Evolutionary conservation across 2,113 vertebrate genomes (phyloP), one percentile per base, ranked within the genome.

Genomic region (Larimichthys polyactis): DNA sequence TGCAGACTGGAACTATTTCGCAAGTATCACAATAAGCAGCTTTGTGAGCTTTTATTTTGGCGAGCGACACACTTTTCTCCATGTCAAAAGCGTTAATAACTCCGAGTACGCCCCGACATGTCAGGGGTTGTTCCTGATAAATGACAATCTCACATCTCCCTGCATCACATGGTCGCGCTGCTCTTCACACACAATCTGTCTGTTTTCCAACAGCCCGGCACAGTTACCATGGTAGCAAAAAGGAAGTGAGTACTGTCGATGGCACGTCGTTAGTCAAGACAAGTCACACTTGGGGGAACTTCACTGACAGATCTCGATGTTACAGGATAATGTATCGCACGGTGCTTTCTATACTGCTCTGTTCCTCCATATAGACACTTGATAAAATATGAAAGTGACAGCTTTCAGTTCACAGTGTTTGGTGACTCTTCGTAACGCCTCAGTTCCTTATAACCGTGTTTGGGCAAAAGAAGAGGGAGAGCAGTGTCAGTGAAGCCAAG

Each of bases 221-320:
- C 55, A 0, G 87, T 91, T 84, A 4, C 91, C 90, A 91, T 79
- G 86, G 90, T 11, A 83, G 32, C 44, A 0, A 62, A 66, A 86
- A 82, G 91, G 88, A 93, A 92, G 91, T 89, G 87, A 89, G 75
- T 66, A 75, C 74, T 81, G 68, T 75, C n/a, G 16, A 51, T 59
- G 78, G 71, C 79, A 86, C 36, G 15, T 40, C 43, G 49, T 89
- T 71, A 62, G 83, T 86, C 82, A 59, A 83, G 78, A 73, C n/a
- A 16, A 40, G 63, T 83, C 75, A 66, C 67, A 76, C 64, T 67
- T 68, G 36, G 32, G 36, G 84, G 76, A 81, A 82, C 58, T 75
- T 85, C 16, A 55, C 57, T 6, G 6, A 1, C 58, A 75, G 72
- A 73, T 67, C 51, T 84, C 32, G 17, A 66, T 54, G 62, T 29